These are phyloP conservation scores for Enoplosus armatus DNA, from an alignment of 2,797 vertebrate species.

Conservation along the genomic window DNA sequence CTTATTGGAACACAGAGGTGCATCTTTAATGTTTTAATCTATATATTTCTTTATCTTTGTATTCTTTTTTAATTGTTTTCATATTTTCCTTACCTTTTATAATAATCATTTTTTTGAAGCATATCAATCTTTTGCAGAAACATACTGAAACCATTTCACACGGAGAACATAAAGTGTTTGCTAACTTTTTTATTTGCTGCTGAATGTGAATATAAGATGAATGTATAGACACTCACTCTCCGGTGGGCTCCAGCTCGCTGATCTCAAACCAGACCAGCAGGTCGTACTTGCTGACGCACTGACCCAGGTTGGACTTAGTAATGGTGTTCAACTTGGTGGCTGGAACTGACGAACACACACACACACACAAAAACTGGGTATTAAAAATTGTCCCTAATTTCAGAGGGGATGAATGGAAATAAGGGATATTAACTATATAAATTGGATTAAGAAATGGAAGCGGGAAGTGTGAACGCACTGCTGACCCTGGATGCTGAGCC, in stretches of 20 bases:
- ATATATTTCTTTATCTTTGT: not conserved
- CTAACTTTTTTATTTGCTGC: not conserved
- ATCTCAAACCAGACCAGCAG: constrained; percentile 99
- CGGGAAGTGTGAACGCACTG: not conserved
- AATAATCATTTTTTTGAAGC: not conserved
- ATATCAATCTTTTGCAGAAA: not conserved
- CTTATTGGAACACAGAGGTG: not conserved
- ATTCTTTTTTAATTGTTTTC: not conserved
- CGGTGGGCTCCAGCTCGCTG: constrained; percentile 98
- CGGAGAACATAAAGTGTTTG: not conserved
- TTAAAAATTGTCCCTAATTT: not conserved
- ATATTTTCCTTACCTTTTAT: not conserved
- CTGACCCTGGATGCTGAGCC: constrained; percentile 1
- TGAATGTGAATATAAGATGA: not conserved
- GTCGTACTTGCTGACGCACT: constrained; percentile 98
- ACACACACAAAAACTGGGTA: not conserved
- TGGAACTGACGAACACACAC: constrained; percentile 87
- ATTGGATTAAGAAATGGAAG: constrained; percentile 9
- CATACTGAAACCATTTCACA: not conserved
- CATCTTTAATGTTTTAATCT: not conserved
- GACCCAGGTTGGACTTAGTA: constrained; percentile 95
- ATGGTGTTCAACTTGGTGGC: constrained; percentile 96
- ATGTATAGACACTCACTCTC: constrained; percentile 91
- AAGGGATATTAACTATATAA: not conserved
- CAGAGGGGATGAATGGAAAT: not conserved